Base-by-base conservation (phyloP, 2,797 vertebrate species). In the Harpagifer antarcticus region DNA sequence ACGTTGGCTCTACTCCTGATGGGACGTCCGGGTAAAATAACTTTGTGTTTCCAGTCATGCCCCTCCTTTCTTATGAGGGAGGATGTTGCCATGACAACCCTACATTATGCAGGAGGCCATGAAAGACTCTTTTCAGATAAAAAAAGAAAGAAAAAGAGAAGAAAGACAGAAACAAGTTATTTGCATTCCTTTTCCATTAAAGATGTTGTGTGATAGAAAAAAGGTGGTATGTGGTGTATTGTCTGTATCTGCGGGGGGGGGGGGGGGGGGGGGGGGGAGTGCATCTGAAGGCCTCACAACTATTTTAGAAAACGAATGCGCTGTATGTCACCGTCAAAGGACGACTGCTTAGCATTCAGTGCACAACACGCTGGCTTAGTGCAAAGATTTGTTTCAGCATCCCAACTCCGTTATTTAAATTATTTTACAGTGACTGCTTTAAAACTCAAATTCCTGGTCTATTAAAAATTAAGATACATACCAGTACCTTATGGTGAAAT, bases 161-260 rank as follows among this genome's bases (percentile, higher is more conserved):
- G 63, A 73, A 62, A 80, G 80, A 77, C n/a, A 74, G 78, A 80
- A 88, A 81, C 68, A 78, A 85, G 85, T 89, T 91, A 91, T 94
- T 92, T 92, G 90, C 93, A 94, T 94, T 90, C 86, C 90, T 84
- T 83, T 84, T 88, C 85, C 74, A 88, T 91, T 75, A 88, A 63
- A 72, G 75, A 84, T 81, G 89, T 75, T 72, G 78, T 86, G 64
- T 20, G 74, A 83, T 82, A 56, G 57, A 74, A 72, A 53, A 86
- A 72, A 74, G 77, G 74, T 60, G 12, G 57, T 9, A 9, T 72
- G 70, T 78, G 77, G 65, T 72, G 86, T 59, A 84, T 88, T 91
- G 87, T 91, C 13, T 65, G 63, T 31, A 16, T 44, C 67, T 66
- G 68, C 44, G 64, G 68, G 40, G 66, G 52, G 9, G n/a, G n/a